Evolutionary conservation across 2,797 vertebrate genomes (phyloP).

Genomic region (Diceros bicornis): DNA sequence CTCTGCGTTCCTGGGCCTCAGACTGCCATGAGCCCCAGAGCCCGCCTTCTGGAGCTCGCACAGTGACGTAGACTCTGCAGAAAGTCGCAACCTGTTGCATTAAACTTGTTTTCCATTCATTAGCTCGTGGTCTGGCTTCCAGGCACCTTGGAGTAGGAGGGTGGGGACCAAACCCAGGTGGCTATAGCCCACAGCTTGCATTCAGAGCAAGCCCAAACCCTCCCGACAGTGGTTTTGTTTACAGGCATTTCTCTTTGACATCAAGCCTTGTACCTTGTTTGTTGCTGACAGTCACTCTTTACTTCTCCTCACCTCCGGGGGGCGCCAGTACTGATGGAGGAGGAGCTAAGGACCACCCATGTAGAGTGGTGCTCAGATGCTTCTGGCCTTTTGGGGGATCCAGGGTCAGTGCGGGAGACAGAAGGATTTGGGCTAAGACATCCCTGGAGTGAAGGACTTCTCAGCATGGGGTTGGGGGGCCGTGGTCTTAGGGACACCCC

Average conservation of each 20-base stretch:
- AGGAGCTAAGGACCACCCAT: no score
- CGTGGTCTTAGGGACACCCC: not conserved
- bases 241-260: not conserved
- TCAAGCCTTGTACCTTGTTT: not conserved
- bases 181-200: not conserved
- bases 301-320: not conserved
- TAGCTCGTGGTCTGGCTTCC: not conserved
- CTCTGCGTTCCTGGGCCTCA: not conserved
- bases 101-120: slow-evolving; percentile 49
- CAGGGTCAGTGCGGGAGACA: not conserved
- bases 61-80: not conserved
- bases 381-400: not conserved
- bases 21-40: not conserved
- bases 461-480: rapidly evolving
- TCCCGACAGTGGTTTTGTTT: not conserved
- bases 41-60: not conserved
- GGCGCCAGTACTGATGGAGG: not conserved
- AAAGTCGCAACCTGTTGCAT: not conserved
- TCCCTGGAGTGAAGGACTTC: not conserved
- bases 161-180: not conserved
- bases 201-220: not conserved
- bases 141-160: not conserved
- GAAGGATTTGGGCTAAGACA: not conserved
- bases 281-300: not conserved
- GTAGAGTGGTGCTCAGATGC: not conserved